A percentile compares a stretch with the other conserved stretches of the same genome.
Conservation (phyloP, 1,140 invertebrate genomes). For the Cecropterus lyciades region DNA sequence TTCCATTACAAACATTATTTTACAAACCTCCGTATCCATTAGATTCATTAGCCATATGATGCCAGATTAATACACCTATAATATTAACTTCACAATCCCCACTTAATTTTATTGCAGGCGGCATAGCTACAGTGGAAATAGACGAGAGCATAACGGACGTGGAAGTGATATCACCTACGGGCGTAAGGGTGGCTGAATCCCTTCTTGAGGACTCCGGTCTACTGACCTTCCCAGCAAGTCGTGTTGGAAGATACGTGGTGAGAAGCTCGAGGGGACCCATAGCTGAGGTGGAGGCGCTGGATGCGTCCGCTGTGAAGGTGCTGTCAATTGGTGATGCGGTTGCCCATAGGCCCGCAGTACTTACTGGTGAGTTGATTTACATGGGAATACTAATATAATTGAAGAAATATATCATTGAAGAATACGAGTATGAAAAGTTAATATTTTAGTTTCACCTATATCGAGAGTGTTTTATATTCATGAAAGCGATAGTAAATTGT, state of each 20-base stretch:
- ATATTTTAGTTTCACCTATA: too few species aligned
- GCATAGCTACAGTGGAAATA: slow-evolving; percentile 84
- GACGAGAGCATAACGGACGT: slow-evolving; percentile 84
- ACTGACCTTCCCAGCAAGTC: slow-evolving; percentile 83
- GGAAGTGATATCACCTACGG: slow-evolving; percentile 84
- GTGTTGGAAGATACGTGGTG: slow-evolving; percentile 84
- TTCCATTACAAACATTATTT: too few species aligned
- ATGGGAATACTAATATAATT: too few species aligned
- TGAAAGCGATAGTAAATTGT: too few species aligned
- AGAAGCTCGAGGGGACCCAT: slow-evolving; percentile 71
- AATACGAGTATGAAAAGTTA: too few species aligned
- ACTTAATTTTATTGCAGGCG: slow-evolving; percentile 54
- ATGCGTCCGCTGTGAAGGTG: slow-evolving; percentile 92
- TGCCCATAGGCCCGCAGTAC: slow-evolving; percentile 92
- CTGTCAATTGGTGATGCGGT: slow-evolving; percentile 91
- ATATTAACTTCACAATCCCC: too few species aligned
- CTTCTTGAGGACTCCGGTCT: slow-evolving; percentile 80
- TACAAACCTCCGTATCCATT: too few species aligned
- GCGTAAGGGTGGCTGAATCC: slow-evolving; percentile 80
- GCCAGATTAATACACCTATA: too few species aligned
- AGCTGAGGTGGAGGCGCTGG: slow-evolving; percentile 92
- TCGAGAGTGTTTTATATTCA: too few species aligned
- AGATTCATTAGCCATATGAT: too few species aligned
- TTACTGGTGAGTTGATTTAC: slow-evolving; percentile 87
- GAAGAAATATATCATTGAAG: too few species aligned